These are phyloP conservation scores for Cygnus olor DNA, from an alignment of 2,797 vertebrate genomes.

Conservation along the genomic window DNA sequence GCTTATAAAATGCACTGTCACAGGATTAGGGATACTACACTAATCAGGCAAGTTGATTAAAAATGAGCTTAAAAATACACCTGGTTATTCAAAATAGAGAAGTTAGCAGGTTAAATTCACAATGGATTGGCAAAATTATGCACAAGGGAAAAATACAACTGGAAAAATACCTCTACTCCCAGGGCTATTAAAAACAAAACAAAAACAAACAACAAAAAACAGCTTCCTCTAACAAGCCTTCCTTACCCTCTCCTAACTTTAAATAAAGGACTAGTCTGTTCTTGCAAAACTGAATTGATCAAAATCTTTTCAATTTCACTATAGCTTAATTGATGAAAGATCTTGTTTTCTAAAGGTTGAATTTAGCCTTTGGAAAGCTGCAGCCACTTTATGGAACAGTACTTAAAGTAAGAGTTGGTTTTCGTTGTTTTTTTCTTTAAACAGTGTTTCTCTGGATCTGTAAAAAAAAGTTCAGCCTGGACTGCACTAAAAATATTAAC, in stretches of 20 bases:
- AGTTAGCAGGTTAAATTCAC: not conserved
- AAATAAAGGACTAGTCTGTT: not conserved
- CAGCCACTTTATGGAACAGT: not conserved
- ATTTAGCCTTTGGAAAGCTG: not conserved
- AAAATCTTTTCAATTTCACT: not conserved
- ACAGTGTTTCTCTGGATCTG: not conserved
- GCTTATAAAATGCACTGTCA: not conserved
- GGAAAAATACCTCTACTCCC: not conserved
- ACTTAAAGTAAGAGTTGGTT: not conserved
- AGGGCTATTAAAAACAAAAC: not conserved
- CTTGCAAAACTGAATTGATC: not conserved
- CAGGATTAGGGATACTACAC: not conserved
- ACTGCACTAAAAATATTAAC: not conserved
- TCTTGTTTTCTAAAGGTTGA: not conserved
- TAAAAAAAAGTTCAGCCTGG: not conserved
- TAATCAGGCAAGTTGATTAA: not conserved
- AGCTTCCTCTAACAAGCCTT: not conserved
- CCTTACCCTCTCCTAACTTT: not conserved
- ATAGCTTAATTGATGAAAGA: not conserved
- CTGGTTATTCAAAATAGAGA: not conserved
- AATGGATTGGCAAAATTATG: not conserved
- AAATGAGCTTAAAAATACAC: not conserved
- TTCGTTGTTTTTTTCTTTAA: not conserved
- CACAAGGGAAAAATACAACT: not conserved
- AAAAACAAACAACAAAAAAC: too few species aligned